These are phyloP conservation scores for Colletes gigas DNA, from an alignment of 1,140 invertebrate species.

Conservation along the genomic window DNA sequence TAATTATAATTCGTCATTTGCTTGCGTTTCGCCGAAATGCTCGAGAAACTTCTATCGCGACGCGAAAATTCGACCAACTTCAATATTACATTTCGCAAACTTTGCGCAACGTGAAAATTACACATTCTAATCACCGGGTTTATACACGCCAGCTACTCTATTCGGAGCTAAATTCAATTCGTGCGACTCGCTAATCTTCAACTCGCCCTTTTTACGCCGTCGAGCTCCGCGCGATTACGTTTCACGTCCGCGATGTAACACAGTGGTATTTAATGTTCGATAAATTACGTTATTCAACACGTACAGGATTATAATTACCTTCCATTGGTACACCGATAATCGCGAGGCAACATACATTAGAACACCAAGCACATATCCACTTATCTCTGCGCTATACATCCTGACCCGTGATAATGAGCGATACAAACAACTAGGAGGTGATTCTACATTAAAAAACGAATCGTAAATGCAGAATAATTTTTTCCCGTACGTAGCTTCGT, in stretches of 20 bases:
- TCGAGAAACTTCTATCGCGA: no score
- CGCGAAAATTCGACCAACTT: background rate
- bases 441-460: no score
- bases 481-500: no score
- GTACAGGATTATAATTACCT: no score
- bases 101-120: background rate
- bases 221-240: background rate
- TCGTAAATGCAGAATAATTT: no score
- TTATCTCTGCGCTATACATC: no score
- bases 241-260: background rate
- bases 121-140: background rate
- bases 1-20: background rate
- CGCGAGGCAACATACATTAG: no score
- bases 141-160: background rate
- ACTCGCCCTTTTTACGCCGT: background rate
- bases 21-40: no score
- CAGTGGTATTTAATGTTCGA: background rate
- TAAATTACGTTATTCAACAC: constrained; percentile 14
- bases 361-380: no score
- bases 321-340: no score
- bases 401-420: no score
- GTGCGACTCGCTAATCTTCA: background rate
- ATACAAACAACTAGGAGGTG: no score
- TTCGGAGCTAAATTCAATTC: background rate
- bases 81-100: background rate